A percentile compares a stretch with the other conserved stretches of the same genome.
phyloP scores from a whole-genome alignment of 2,888 invertebrate species.

The Acrobasis repandana region DNA sequence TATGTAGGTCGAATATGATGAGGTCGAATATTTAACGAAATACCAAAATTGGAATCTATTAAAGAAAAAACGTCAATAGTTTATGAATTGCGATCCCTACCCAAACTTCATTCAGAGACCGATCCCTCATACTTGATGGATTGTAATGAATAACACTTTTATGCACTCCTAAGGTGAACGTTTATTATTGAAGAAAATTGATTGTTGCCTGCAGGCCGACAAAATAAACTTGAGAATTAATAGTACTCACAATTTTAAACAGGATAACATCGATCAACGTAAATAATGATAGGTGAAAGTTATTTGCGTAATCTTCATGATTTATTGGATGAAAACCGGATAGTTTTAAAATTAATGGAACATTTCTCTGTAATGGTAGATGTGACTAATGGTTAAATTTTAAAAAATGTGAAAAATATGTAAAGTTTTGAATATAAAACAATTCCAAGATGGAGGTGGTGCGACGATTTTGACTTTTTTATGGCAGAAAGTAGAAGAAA shows the following conservation, averaged over 20 bases:
- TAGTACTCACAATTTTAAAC: constrained; percentile 17
- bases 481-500: too few species aligned
- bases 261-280: constrained; percentile 20
- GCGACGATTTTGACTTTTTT: too few species aligned
- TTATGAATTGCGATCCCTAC: constrained; percentile 36
- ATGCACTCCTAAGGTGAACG: constrained; percentile 49
- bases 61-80: not conserved
- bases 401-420: too few species aligned
- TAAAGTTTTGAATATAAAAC: too few species aligned
- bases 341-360: not conserved
- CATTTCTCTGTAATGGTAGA: not conserved
- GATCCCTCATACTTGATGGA: constrained; percentile 64
- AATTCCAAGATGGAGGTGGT: too few species aligned
- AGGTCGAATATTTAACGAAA: too few species aligned
- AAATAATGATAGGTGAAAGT: constrained; percentile 14
- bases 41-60: not conserved
- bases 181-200: constrained; percentile 28
- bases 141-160: constrained; percentile 65
- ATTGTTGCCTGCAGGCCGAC: constrained; percentile 23
- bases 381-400: too few species aligned
- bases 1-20: too few species aligned
- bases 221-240: constrained; percentile 21
- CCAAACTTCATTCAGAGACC: constrained; percentile 43
- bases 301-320: constrained; percentile 6
- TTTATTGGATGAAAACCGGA: not conserved